These are phyloP conservation scores for Pterocles gutturalis DNA, from an alignment of 2,113 vertebrate species.

Conservation along the genomic window DNA sequence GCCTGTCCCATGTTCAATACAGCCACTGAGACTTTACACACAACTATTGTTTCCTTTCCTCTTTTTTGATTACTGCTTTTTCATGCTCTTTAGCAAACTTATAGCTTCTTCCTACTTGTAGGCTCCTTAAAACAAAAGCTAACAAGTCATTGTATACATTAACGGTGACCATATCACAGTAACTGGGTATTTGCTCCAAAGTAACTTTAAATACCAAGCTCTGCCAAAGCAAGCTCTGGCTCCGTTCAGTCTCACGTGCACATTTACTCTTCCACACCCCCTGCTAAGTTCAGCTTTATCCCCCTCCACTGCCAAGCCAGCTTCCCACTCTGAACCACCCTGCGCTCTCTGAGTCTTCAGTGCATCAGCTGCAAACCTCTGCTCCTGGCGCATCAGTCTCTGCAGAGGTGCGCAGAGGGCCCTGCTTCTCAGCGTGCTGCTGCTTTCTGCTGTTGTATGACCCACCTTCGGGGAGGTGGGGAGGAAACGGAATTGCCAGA, in stretches of 20 bases:
- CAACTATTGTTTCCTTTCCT: not conserved
- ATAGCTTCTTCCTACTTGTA: not conserved
- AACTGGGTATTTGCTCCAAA: not conserved
- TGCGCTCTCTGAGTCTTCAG: accelerated
- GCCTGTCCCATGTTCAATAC: not conserved
- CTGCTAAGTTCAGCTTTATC: not conserved
- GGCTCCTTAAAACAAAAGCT: not conserved
- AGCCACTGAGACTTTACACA: not conserved
- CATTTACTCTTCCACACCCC: not conserved
- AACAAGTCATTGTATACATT: not conserved
- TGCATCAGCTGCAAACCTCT: not conserved
- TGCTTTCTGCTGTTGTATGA: not conserved
- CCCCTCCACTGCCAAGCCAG: not conserved
- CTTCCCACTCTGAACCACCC: not conserved
- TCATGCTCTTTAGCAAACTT: not conserved
- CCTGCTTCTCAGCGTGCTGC: not conserved
- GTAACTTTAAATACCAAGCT: not conserved
- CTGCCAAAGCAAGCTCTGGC: not conserved
- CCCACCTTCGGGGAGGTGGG: accelerated
- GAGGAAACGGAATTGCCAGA: not conserved
- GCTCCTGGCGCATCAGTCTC: accelerated
- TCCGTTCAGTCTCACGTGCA: not conserved
- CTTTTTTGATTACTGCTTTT: not conserved
- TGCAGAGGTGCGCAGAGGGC: not conserved
- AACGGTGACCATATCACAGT: not conserved